Conservation (phyloP, 1,140 invertebrate genomes). For the Elymnias hypermnestra region DNA sequence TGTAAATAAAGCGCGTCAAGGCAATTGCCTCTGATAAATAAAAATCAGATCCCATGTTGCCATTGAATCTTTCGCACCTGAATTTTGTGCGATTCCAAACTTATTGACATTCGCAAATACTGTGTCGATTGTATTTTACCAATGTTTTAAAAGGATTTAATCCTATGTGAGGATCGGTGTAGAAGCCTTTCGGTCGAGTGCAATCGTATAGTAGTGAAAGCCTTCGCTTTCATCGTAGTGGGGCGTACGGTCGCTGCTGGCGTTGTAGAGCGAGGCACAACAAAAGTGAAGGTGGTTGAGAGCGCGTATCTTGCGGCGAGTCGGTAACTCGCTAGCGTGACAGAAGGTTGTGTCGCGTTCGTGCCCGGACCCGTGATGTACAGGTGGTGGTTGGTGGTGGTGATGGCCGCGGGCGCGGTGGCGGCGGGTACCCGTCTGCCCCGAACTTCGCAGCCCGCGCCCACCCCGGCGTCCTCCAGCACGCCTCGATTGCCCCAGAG, state of each 20-base stretch:
- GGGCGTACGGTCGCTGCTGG: constrained; percentile 33
- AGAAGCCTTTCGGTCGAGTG: constrained; percentile 15
- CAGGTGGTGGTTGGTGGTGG: constrained; percentile 56
- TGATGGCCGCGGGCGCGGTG: constrained; percentile 43
- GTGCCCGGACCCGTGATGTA: constrained; percentile 54
- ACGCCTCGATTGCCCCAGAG: constrained; percentile 44
- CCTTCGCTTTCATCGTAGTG: constrained; percentile 64
- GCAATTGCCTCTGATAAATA: constrained; percentile 4
- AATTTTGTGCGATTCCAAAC: background rate
- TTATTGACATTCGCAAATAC: background rate
- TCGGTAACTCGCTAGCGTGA: constrained; percentile 42
- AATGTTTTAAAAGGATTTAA: constrained; percentile 21
- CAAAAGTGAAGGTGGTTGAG: constrained; percentile 60
- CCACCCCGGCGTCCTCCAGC: constrained; percentile 31
- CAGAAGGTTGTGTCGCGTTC: constrained; percentile 46
- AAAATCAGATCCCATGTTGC: background rate
- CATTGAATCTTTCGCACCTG: constrained; percentile 4
- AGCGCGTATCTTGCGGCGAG: constrained; percentile 38
- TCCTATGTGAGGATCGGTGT: constrained; percentile 20
- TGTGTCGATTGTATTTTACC: background rate
- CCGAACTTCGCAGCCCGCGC: constrained; percentile 46
- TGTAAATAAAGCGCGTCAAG: constrained; percentile 11
- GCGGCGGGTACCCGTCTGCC: constrained; percentile 57
- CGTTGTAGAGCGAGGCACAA: constrained; percentile 36
- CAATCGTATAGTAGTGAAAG: constrained; percentile 45